Base-by-base conservation (phyloP, 2,888 invertebrate species). In the Sisyra nigra region DNA sequence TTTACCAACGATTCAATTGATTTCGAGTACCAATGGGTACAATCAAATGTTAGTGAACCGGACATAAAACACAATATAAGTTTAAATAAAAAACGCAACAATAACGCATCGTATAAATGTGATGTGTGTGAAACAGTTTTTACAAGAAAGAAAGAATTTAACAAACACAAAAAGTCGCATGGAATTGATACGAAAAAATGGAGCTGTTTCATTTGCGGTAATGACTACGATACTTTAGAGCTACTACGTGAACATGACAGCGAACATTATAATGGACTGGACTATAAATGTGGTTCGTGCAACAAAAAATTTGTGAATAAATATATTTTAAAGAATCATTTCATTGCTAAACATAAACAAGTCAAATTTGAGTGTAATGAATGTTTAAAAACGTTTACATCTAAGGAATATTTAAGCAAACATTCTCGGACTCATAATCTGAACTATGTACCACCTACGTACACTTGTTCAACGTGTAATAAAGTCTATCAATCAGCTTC, bases 171-270 rank as follows among this genome's bases (percentile, higher is more conserved):
- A 13, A 19, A 34, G 24, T 11, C 38, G 13, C 62, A 61, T 44
- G 60, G 61, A 50, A 57, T 59, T 35, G 60, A 60, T 48, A 59
- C 58, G 50, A 61, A 61, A 52, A 31, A 38, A 31, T 61, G 58
- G 48, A 59, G 59, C 52, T 62, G 62, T 50, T 59, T 59, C 48
- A 60, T 60, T 47, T 62, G 62, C 53, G 60, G 61, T 49, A 56
- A 61, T 47, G 37, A 37, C 8, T 37, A 18, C 19, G 37, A n/a
- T 8, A 37, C 17, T 37, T 37, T 17, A 18, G 17, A 37, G 17
- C 37, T 45, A 9, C 46, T 24, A 7, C 24, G 24, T 3, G 37
- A 37, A 17, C 19, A 18, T 18, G 37, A 17, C 7, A 37, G 18
- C 19, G 17, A n/a, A 18, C 37, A 37, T 11, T 37, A 17, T 11